Base-by-base conservation (phyloP, 2,888 invertebrate genomes). In the Chrysomela aeneicollis region DNA sequence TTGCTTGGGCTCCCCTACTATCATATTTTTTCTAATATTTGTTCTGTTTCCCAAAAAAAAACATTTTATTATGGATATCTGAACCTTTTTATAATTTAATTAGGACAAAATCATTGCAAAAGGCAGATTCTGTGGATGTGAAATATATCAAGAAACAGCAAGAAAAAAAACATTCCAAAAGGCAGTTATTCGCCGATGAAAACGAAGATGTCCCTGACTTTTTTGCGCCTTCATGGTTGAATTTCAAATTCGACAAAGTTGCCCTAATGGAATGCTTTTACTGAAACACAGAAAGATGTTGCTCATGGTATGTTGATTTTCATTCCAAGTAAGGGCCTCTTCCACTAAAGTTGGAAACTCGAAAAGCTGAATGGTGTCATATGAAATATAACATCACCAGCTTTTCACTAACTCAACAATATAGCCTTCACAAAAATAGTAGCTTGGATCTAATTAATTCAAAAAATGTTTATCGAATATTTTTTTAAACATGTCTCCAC, bases 181-280 rank as follows among this genome's bases (percentile, higher is more conserved):
- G 88, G 37, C 88, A 88, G 71, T 78, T 89, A 35, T 88, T 88
- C 71, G 84, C 85, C 0, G 85, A 85, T 52, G 75, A 79, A 37
- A 77, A 77, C 52, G 60, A 67, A 47, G 61, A 57, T 35, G 59
- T 64, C 1, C 66, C 49, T 64, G 84, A 84, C 55, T 88, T 88
- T 71, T 83, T 84, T 64, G 88, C 89, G 9, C 87, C 87, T 0
- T 87, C 88, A 2, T 90, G 89, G 89, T 83, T 86, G 5, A 87
- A 89, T 79, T 90, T 90, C 76, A 89, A 87, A 78, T 89, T 89
- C 74, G 87, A 90, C 74, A 84, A 82, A 68, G 84, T 84, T 64
- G 87, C 87, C 15, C 87, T 89, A 64, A 77, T 85, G 78, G 82
- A 84, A 65, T 84, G 84, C 68, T 81, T 84, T 82, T 75, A 64